Evolutionary conservation across 1,140 invertebrate genomes (phyloP).

Genomic region (Drosophila simulans): DNA sequence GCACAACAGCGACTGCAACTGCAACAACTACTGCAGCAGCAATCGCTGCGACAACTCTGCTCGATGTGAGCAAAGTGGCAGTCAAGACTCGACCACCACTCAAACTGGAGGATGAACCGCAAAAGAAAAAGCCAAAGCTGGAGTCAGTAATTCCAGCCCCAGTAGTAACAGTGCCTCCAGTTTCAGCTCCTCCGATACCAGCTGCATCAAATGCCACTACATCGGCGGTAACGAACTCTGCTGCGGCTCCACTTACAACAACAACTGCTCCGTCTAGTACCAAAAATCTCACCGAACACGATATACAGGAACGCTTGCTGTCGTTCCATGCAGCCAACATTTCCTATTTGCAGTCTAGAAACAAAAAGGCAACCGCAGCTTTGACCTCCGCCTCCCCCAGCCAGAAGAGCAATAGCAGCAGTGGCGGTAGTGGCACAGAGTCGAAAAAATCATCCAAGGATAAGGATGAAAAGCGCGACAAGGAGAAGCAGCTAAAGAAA

Average conservation of each 20-base stretch:
- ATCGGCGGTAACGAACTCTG: not conserved
- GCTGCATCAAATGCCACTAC: not conserved
- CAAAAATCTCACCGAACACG: conserved; percentile 85
- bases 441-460: conserved; percentile 57
- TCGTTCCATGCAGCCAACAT: conserved; percentile 87
- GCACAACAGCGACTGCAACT: conserved; percentile 28
- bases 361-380: conserved; percentile 85
- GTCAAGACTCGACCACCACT: conserved; percentile 31
- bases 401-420: conserved; percentile 31
- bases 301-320: conserved; percentile 87
- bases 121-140: conserved; percentile 63
- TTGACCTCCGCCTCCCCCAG: conserved; percentile 11
- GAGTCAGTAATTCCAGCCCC: conserved; percentile 17
- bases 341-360: conserved; percentile 86
- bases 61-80: conserved; percentile 38
- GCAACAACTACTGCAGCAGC: conserved; percentile 4
- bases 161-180: not conserved
- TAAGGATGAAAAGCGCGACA: conserved; percentile 62
- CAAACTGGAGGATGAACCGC: conserved; percentile 58
- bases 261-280: conserved; percentile 16
- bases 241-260: not conserved
- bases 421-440: conserved; percentile 27
- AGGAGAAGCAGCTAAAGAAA: conserved; percentile 64
- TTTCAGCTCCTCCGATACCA: not conserved
- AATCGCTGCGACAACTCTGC: conserved; percentile 9